Conservation (phyloP, 2,113 vertebrate species). For the Murina feae region DNA sequence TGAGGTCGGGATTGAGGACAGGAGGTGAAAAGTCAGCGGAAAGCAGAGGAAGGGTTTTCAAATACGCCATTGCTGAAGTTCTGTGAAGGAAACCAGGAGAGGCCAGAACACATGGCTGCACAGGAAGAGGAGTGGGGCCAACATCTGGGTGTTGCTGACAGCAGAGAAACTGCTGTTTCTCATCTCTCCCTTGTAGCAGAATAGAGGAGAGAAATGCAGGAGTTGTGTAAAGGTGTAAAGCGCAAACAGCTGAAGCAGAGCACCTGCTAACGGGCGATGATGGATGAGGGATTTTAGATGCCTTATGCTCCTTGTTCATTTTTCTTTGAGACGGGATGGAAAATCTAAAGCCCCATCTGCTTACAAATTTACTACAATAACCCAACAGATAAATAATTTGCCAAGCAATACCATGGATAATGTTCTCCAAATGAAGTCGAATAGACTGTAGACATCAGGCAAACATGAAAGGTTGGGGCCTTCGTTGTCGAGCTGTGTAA, state of each 20-base stretch:
- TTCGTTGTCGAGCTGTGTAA: background rate
- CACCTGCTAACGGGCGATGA: background rate
- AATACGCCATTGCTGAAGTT: background rate
- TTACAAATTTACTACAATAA: conserved; percentile 46
- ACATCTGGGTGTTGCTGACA: background rate
- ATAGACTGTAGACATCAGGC: background rate
- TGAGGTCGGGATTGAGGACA: background rate
- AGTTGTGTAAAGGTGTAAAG: background rate
- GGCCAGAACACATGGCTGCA: background rate
- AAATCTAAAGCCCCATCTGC: conserved; percentile 62
- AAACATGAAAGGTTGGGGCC: background rate
- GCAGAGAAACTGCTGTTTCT: background rate
- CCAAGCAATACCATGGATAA: conserved; percentile 20
- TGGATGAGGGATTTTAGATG: background rate
- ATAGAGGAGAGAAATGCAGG: background rate
- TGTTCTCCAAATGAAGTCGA: conserved; percentile 34
- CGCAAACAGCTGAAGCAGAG: background rate
- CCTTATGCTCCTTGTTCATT: conserved; percentile 37
- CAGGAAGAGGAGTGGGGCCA: background rate
- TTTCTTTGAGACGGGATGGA: conserved; percentile 61
- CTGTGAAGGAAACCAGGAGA: background rate
- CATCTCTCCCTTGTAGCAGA: background rate
- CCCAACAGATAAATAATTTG: conserved; percentile 43
- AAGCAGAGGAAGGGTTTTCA: background rate
- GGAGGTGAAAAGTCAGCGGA: background rate